Percentiles rank a stretch among this genome's conserved stretches.
Conservation (phyloP, 2,797 vertebrate species). For the Lutjanus argentimaculatus region DNA sequence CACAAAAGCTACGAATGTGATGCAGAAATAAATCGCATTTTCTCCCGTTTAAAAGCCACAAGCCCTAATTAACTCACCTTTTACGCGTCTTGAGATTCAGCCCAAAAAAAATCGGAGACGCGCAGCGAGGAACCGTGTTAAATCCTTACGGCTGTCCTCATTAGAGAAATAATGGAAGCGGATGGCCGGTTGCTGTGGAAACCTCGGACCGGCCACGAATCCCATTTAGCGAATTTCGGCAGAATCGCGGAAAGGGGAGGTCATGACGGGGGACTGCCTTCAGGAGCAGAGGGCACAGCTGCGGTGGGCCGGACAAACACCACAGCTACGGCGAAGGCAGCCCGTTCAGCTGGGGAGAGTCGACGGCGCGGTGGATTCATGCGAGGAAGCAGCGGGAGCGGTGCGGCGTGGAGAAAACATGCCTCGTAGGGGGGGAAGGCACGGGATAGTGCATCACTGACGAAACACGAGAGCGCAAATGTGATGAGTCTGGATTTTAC, state of each 20-base stretch:
- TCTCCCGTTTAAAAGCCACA: background rate
- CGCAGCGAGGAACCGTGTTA: constrained; percentile 69
- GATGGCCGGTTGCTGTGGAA: constrained; percentile 72
- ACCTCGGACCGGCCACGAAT: constrained; percentile 71
- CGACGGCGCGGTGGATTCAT: constrained; percentile 39
- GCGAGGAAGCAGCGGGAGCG: constrained; percentile 48
- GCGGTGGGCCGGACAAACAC: constrained; percentile 63
- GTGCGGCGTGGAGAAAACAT: constrained; percentile 59
- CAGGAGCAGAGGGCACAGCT: constrained; percentile 66
- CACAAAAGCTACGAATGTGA: background rate
- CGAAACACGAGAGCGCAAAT: constrained; percentile 67
- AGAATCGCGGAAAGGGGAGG: constrained; percentile 58
- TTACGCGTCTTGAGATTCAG: constrained; percentile 77
- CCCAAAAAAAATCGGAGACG: constrained; percentile 74
- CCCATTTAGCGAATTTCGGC: constrained; percentile 79
- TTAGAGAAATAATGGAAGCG: constrained; percentile 69
- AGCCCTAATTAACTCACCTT: constrained; percentile 77
- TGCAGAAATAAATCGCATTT: background rate
- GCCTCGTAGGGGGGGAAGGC: constrained; percentile 61
- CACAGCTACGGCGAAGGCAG: background rate
- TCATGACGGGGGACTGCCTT: constrained; percentile 71
- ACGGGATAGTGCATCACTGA: constrained; percentile 70
- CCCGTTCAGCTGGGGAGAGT: constrained; percentile 49
- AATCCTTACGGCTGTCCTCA: constrained; percentile 78
- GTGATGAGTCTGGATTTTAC: constrained; percentile 63